Evolutionary conservation across 2,113 vertebrate genomes (phyloP).

Genomic region (Platysternon megacephalum): DNA sequence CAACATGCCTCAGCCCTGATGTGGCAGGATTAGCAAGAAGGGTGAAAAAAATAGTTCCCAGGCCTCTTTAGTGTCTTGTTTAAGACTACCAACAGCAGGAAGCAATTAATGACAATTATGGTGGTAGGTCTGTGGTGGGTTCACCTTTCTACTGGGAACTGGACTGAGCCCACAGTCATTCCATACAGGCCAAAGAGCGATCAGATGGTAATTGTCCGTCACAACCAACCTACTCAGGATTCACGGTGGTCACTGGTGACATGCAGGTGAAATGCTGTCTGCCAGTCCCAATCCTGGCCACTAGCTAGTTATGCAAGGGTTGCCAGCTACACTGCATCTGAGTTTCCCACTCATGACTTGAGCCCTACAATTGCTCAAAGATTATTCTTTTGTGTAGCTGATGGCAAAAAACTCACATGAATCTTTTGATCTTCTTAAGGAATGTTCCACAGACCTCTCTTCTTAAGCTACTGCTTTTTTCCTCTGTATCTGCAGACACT

Average conservation of each 20-base stretch:
- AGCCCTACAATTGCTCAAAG: neutral
- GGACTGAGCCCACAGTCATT: neutral
- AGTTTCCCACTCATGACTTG: neutral
- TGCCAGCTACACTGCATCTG: neutral
- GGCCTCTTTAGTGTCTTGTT: neutral
- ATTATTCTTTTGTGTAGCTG: neutral
- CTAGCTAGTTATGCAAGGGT: neutral
- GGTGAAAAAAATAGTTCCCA: neutral
- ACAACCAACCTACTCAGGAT: neutral
- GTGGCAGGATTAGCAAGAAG: neutral
- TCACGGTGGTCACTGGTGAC: neutral
- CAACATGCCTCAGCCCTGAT: neutral
- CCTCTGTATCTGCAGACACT: neutral
- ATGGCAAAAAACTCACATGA: neutral
- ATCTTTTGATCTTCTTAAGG: neutral
- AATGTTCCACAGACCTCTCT: neutral
- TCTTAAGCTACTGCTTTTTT: neutral
- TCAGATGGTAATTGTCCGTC: neutral
- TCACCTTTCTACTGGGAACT: neutral
- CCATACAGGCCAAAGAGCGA: neutral
- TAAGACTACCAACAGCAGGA: neutral
- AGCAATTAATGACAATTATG: neutral
- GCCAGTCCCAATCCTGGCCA: neutral
- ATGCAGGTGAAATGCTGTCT: neutral
- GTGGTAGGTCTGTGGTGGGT: neutral